These are phyloP conservation scores for Euura saliciscinereae DNA, from an alignment of 1,140 invertebrate species.

Conservation along the genomic window DNA sequence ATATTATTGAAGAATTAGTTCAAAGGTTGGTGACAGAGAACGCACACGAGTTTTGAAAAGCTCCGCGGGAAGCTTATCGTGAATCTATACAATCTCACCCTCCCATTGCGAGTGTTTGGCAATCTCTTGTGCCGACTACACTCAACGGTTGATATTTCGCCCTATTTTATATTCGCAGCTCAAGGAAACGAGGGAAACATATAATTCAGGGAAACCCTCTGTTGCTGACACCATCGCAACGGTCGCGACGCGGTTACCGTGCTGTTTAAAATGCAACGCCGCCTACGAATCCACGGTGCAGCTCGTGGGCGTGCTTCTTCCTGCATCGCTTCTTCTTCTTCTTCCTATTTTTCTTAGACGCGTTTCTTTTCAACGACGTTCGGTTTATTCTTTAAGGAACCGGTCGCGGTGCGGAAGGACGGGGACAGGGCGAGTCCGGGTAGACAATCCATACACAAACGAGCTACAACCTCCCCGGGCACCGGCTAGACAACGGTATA, in stretches of 20 bases:
- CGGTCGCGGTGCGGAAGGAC: no score
- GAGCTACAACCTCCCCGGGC: neutral
- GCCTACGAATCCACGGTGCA: neutral
- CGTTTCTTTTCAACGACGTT: no score
- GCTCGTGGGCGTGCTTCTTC: neutral
- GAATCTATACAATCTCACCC: neutral
- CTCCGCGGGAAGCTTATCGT: neutral
- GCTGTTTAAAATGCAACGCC: conserved; percentile 4
- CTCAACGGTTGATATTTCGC: neutral
- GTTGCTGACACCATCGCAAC: neutral
- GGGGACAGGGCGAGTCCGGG: no score
- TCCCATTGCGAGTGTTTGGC: neutral
- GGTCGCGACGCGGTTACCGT: neutral
- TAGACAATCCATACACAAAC: neutral
- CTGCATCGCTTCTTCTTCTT: no score
- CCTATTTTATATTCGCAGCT: neutral
- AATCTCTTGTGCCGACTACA: neutral
- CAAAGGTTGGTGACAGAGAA: no score
- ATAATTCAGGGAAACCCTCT: neutral
- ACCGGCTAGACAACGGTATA: neutral
- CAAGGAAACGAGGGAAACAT: neutral
- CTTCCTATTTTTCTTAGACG: no score
- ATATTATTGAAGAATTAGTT: no score
- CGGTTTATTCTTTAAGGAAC: no score
- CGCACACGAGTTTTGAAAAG: neutral